Evolutionary conservation across 2,113 vertebrate genomes (phyloP), one percentile per base, ranked within the genome.

Genomic region (Atherinomorus stipes): DNA sequence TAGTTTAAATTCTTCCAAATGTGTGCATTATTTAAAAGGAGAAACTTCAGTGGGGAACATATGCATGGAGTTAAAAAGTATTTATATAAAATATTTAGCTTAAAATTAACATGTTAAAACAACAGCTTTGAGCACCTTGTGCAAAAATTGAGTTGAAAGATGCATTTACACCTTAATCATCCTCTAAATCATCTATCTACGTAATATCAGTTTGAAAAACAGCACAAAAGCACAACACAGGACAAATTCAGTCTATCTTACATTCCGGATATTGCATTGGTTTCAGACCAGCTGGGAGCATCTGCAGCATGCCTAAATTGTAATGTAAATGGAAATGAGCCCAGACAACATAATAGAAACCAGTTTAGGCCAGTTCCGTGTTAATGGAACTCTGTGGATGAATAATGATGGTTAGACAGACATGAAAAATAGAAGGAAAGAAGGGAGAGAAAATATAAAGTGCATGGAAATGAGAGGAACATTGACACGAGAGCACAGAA

Each of bases 291-390:
- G 69, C 57, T 72, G 78, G 76, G 66, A 87, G 63, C 84, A 79
- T 90, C 85, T 83, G 86, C 57, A 69, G 76, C 65, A 74, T 73
- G 71, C 75, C 64, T 61, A 60, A 74, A 78, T 77, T 26, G 16
- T 81, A 87, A 90, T 87, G 88, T 81, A 85, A 91, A 90, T 90
- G 86, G 74, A 90, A 91, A 91, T 91, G 79, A 87, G 86, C 85
- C 71, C 72, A 78, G 88, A 85, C 79, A 88, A 87, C 68, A 83
- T 88, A 86, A 85, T 67, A 83, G 60, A 65, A 86, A 74, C 82
- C 84, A 77, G 84, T 84, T 85, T 65, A 79, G 69, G 81, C 84
- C 76, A 70, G 51, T 53, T 85, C 73, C 34, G 70, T 74, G 71
- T 68, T 75, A 86, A 87, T 87, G 83, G 77, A 88, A 68, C 49